A percentile compares a stretch with the other conserved stretches of the same genome.
Evolutionary conservation across 2,888 invertebrate genomes (phyloP).

Genomic region (Epinotia bilunana): DNA sequence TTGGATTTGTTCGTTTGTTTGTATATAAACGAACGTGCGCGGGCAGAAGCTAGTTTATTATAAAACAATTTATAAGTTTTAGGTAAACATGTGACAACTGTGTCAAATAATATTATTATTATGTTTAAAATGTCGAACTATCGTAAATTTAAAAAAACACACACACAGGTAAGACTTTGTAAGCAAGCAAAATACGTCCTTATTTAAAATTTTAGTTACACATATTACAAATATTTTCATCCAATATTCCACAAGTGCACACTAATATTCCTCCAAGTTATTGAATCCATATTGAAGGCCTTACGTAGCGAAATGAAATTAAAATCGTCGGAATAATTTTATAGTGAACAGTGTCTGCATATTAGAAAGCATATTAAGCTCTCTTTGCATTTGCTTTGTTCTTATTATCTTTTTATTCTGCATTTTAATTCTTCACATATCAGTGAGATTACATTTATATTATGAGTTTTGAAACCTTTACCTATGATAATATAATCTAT

Average conservation of each 20-base stretch:
- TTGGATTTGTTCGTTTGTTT: no score
- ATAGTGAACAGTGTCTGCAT: conserved; percentile 10
- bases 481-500: no score
- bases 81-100: no score
- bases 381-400: conserved; percentile 6
- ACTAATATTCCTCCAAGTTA: conserved; percentile 11
- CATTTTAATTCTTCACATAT: background rate
- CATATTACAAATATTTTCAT: background rate
- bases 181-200: no score
- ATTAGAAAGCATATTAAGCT: conserved; percentile 28
- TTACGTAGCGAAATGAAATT: conserved; percentile 15
- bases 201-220: no score
- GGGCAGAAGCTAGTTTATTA: no score
- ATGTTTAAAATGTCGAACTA: no score
- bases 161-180: no score
- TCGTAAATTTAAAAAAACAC: no score
- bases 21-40: no score
- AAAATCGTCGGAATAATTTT: conserved; percentile 15
- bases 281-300: conserved; percentile 18
- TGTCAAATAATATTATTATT: no score
- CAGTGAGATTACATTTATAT: background rate
- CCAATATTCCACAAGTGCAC: background rate
- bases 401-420: conserved; percentile 1
- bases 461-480: background rate
- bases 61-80: no score